Base-by-base conservation (phyloP, 1,140 invertebrate species). In the Caerostris extrusa region DNA sequence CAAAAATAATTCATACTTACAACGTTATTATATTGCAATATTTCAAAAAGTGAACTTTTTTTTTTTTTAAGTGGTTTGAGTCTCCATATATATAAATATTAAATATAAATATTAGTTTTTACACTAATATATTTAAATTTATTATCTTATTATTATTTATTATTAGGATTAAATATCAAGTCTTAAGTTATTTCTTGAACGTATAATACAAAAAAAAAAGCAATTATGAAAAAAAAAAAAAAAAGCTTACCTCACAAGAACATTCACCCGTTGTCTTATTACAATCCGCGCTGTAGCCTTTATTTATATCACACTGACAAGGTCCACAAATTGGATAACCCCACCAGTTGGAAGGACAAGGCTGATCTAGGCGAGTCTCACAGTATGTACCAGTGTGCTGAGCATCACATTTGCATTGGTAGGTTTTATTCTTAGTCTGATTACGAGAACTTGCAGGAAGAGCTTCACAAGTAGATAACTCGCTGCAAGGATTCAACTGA, bases 331-430 rank as follows among this genome's bases (percentile, higher is more conserved):
- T 97, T 0, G 98, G 98, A 92, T 97, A 97, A 98, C 98, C 99
- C 98, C 98, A 99, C 98, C 98, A 99, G 5, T 98, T 98, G 0
- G 98, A 97, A 1, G 98, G 98, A 95, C 99, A 99, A 0, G 97
- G 97, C 94, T 98, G 97, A 60, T 97, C 97, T 5, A 97, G 96
- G 83, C 97, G 97, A 17, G 97, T 96, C 95, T 99, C 97, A 95
- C 98, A 99, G 85, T 98, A 98, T 7, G 97, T 97, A 0, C 97
- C 98, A 95, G 97, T 97, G 61, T 96, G 96, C 50, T 96, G 96
- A 0, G 96, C 95, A 55, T 97, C 97, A 96, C 98, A 99, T 17
- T 97, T 96, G 95, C 98, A 99, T 3, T 96, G 96, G 95, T 99
- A 99, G 0, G 98, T 98, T 17, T 60, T 77, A 6, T 85, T 91